Percentiles rank a stretch among this genome's conserved stretches.
phyloP scores from a whole-genome alignment of 2,113 vertebrate species.

The Menidia beryllina region DNA sequence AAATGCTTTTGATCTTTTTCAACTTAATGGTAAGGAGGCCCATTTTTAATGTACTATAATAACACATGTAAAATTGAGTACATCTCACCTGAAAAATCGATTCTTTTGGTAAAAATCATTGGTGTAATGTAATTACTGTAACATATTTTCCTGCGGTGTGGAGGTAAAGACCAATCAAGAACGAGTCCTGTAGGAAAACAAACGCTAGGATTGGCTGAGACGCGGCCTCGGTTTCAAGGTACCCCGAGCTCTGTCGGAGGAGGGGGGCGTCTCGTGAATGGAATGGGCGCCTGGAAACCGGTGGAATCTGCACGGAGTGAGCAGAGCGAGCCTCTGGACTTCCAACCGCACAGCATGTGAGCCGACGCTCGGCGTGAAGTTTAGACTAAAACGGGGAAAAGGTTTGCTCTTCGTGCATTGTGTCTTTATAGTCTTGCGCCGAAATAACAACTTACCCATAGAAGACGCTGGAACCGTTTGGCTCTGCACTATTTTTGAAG shows the following conservation, averaged over 20 bases:
- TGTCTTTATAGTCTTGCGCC: background rate
- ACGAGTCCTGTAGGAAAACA: constrained; percentile 79
- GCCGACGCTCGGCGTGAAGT: constrained; percentile 42
- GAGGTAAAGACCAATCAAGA: constrained; percentile 69
- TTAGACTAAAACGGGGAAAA: constrained; percentile 43
- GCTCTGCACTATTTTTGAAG: background rate
- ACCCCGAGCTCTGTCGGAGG: constrained; percentile 50
- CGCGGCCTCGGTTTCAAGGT: constrained; percentile 75
- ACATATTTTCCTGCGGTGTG: constrained; percentile 53
- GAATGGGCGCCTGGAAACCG: constrained; percentile 82
- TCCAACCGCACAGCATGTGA: constrained; percentile 59
- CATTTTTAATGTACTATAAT: background rate
- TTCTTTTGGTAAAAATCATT: constrained; percentile 26
- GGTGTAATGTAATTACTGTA: constrained; percentile 65
- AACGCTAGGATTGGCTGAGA: constrained; percentile 79
- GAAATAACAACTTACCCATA: background rate
- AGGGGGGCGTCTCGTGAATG: constrained; percentile 69
- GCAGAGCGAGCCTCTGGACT: constrained; percentile 65
- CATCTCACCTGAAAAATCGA: constrained; percentile 11
- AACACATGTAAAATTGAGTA: constrained; percentile 4
- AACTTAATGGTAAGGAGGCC: background rate
- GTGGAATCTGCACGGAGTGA: constrained; percentile 72
- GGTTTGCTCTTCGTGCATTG: background rate
- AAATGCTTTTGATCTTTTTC: background rate
- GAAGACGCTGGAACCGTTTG: background rate